Conservation (phyloP, 2,113 vertebrate species). For the Scalopus aquaticus region DNA sequence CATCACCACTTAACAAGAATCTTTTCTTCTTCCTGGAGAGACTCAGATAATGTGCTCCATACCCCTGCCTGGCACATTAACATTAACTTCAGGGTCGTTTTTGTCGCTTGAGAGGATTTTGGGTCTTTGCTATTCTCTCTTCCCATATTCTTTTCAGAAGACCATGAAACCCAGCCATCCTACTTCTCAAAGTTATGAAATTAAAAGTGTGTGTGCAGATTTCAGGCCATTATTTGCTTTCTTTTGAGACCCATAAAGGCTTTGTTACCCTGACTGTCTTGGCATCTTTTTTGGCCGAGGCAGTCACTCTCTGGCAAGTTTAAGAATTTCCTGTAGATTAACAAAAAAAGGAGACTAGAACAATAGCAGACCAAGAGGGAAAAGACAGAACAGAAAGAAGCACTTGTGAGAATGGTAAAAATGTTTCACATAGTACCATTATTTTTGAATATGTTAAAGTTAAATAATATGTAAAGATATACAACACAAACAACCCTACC, state of each 20-base stretch:
- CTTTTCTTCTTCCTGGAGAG: neutral
- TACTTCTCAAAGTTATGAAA: too few species aligned
- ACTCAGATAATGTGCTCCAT: neutral
- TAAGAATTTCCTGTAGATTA: neutral
- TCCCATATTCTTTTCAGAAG: neutral
- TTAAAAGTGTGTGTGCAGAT: neutral
- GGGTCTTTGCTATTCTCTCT: neutral
- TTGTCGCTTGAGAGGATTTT: neutral
- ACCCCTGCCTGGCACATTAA: neutral
- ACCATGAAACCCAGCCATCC: too few species aligned
- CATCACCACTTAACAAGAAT: neutral
- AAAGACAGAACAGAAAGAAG: neutral
- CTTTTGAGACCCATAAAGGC: neutral
- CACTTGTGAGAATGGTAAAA: neutral
- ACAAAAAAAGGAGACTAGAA: conserved; percentile 9
- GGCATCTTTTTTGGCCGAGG: neutral
- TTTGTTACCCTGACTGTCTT: neutral
- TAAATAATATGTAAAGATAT: neutral
- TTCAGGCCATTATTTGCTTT: neutral
- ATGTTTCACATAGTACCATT: neutral
- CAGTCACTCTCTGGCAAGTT: neutral
- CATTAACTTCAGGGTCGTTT: neutral
- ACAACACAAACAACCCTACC: neutral
- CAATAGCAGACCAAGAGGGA: neutral
- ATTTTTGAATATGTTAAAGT: neutral